Conservation (phyloP, 1,140 invertebrate genomes). For the Spodoptera litura region DNA sequence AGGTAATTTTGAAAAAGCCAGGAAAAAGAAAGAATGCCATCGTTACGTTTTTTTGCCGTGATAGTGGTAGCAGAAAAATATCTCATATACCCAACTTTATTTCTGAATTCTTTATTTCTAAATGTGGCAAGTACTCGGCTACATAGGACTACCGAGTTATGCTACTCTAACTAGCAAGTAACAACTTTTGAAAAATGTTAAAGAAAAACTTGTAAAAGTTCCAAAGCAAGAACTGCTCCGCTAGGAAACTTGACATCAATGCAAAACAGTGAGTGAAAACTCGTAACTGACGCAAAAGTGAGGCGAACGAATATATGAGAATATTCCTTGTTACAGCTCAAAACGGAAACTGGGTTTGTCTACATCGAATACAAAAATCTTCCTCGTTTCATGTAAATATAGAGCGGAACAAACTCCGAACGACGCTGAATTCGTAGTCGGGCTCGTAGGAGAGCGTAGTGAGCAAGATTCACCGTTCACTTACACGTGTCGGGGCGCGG, state of each 20-base stretch:
- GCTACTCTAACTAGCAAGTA: slow-evolving; percentile 14
- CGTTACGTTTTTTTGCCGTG: no score
- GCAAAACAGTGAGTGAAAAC: slow-evolving; percentile 35
- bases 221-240: background rate
- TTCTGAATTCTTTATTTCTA: no score
- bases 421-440: slow-evolving; percentile 64
- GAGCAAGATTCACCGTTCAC: slow-evolving; percentile 67
- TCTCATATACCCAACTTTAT: no score
- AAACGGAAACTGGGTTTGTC: slow-evolving; percentile 60
- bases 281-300: slow-evolving; percentile 35
- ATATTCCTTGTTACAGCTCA: slow-evolving; percentile 55
- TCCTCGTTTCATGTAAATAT: slow-evolving; percentile 77
- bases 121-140: no score
- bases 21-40: no score
- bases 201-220: slow-evolving; percentile 6
- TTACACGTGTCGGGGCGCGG: slow-evolving; percentile 67
- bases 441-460: slow-evolving; percentile 59
- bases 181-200: slow-evolving; percentile 17
- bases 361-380: slow-evolving; percentile 71
- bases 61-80: no score
- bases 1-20: no score
- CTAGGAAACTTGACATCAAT: slow-evolving; percentile 30
- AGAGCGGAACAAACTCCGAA: slow-evolving; percentile 73
- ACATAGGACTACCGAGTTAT: background rate
- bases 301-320: slow-evolving; percentile 37